phyloP scores from a whole-genome alignment of 2,113 vertebrate species.

The Tonatia bakeri region DNA sequence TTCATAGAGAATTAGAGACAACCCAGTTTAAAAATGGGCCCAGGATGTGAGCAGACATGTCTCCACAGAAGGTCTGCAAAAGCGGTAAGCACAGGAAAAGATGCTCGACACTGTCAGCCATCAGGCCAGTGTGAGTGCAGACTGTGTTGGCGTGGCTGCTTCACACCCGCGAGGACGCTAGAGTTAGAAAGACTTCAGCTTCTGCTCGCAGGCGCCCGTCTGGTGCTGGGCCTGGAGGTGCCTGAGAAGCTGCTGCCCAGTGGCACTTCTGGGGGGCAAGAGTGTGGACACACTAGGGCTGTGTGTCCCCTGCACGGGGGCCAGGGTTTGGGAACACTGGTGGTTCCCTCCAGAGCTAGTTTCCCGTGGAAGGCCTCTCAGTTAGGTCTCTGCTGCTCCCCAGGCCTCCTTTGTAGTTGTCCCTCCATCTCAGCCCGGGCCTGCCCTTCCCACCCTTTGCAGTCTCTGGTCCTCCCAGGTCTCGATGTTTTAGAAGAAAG shows the following conservation, averaged over 20 bases:
- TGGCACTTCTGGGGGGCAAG: background rate
- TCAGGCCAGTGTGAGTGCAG: background rate
- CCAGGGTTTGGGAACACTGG: background rate
- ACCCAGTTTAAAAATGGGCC: background rate
- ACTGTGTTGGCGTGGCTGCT: background rate
- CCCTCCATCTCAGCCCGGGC: background rate
- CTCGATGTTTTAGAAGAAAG: background rate
- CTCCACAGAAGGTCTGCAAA: background rate
- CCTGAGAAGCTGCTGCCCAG: no score
- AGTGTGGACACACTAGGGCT: background rate
- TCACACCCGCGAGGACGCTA: background rate
- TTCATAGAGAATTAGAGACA: background rate
- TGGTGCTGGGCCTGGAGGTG: background rate
- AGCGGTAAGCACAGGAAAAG: background rate
- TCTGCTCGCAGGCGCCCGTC: background rate
- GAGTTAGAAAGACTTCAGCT: background rate
- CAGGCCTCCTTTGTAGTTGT: background rate
- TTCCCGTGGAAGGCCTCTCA: background rate
- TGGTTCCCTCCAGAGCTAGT: background rate
- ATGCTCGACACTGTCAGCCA: background rate
- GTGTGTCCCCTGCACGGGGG: background rate
- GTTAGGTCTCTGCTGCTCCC: background rate
- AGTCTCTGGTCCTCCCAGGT: background rate
- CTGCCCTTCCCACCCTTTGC: background rate
- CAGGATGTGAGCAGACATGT: background rate